Evolutionary conservation across 2,888 invertebrate species (phyloP).

Genomic region (Lasius platythorax): DNA sequence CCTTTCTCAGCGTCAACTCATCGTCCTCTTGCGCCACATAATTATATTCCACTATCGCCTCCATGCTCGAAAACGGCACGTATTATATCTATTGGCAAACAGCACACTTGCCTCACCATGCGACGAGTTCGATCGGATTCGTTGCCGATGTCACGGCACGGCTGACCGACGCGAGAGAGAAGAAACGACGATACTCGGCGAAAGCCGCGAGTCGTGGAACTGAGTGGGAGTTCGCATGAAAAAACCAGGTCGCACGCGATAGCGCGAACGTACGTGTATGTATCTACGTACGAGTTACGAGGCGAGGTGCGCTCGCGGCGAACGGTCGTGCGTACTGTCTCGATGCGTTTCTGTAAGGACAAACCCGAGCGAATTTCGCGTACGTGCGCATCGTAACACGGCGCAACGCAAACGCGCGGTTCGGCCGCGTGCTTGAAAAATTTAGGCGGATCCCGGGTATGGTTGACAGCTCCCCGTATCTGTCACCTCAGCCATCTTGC

Average conservation of each 20-base stretch:
- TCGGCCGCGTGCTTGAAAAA: conserved; percentile 52
- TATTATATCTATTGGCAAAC: conserved; percentile 13
- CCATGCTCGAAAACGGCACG: conserved; percentile 81
- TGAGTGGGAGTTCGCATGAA: neutral
- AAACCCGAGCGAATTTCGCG: conserved; percentile 57
- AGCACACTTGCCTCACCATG: conserved; percentile 21
- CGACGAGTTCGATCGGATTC: conserved; percentile 40
- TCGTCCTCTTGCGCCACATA: conserved; percentile 95
- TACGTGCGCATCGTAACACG: conserved; percentile 61
- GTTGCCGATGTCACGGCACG: conserved; percentile 29
- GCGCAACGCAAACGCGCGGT: conserved; percentile 18
- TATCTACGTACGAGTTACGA: conserved; percentile 70
- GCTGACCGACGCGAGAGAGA: conserved; percentile 10
- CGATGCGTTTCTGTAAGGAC: conserved; percentile 22
- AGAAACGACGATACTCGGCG: neutral
- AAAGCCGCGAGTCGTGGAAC: conserved; percentile 1
- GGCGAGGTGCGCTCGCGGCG: conserved; percentile 45
- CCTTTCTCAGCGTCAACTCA: conserved; percentile 93
- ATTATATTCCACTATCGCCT: conserved; percentile 95
- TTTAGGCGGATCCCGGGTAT: conserved; percentile 81
- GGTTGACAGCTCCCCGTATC: conserved; percentile 78
- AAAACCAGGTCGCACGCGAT: conserved; percentile 21
- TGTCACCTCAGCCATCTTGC: conserved; percentile 75
- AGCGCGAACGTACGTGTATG: conserved; percentile 58
- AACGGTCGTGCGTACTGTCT: conserved; percentile 51